phyloP scores from a whole-genome alignment of 2,888 invertebrate species.

The Drosophila recens region DNA sequence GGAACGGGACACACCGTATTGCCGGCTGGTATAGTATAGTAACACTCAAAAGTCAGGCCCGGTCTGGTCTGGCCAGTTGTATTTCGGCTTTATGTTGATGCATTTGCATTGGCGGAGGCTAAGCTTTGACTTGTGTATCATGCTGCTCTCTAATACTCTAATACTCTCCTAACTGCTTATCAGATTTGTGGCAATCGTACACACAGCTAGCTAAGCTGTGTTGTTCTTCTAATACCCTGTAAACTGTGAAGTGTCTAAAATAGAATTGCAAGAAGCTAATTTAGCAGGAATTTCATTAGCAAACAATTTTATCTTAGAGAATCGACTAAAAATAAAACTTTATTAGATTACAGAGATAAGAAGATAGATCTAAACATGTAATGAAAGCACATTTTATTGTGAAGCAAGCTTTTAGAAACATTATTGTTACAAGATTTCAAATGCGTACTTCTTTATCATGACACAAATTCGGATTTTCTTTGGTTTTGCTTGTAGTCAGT shows the following conservation, averaged over 20 bases:
- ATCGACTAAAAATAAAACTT: not conserved
- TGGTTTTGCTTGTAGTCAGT: too few relatives aligned
- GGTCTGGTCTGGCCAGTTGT: slow-evolving; percentile 66
- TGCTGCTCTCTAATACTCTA: slow-evolving; percentile 68
- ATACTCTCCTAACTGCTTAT: slow-evolving; percentile 75
- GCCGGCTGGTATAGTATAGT: slow-evolving; percentile 29
- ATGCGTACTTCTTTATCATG: too few relatives aligned
- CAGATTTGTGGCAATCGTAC: slow-evolving; percentile 78
- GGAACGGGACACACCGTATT: slow-evolving; percentile 8
- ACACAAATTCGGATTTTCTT: too few relatives aligned
- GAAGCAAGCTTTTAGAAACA: too few relatives aligned
- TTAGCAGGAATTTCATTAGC: not conserved
- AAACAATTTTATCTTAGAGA: not conserved
- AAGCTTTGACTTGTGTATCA: slow-evolving; percentile 44
- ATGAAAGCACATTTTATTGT: too few relatives aligned
- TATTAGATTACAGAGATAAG: not conserved
- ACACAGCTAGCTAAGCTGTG: slow-evolving; percentile 15
- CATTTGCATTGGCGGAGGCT: slow-evolving; percentile 40
- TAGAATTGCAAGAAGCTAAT: not conserved
- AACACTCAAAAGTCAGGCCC: slow-evolving; percentile 63
- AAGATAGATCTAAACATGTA: not conserved
- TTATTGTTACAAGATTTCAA: too few relatives aligned
- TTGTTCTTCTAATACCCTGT: slow-evolving; percentile 17
- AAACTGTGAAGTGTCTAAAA: not conserved
- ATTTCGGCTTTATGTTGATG: slow-evolving; percentile 62